A percentile compares a stretch with the other conserved stretches of the same genome.
Conservation (phyloP, 1,140 invertebrate species). For the Orius laevigatus region DNA sequence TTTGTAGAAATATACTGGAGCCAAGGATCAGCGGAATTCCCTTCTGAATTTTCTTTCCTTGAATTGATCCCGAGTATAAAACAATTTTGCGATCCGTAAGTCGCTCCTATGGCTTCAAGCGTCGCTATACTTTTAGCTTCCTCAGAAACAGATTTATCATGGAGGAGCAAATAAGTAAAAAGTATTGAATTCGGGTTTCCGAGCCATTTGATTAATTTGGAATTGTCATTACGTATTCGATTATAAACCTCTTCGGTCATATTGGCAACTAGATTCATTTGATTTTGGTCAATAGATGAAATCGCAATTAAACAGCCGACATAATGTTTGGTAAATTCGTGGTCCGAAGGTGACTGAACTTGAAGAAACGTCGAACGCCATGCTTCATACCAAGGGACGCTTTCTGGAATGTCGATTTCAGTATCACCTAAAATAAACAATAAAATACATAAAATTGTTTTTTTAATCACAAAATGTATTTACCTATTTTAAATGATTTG, state of each 20-base stretch:
- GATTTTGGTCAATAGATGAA: conserved; percentile 63
- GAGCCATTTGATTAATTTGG: conserved; percentile 83
- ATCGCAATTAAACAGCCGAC: conserved; percentile 78
- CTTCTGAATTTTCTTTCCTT: conserved; percentile 35
- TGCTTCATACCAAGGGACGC: conserved; percentile 89
- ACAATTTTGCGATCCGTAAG: conserved; percentile 69
- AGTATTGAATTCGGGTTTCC: conserved; percentile 57
- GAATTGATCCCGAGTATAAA: conserved; percentile 82
- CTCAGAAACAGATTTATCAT: conserved; percentile 50
- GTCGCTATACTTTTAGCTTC: conserved; percentile 53
- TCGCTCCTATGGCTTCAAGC: conserved; percentile 68
- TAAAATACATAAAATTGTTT: background rate
- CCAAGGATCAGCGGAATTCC: conserved; percentile 65
- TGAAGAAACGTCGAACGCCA: conserved; percentile 84
- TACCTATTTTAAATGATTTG: conserved; percentile 32
- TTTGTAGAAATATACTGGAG: conserved; percentile 51
- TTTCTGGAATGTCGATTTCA: conserved; percentile 32
- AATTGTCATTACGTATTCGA: conserved; percentile 51
- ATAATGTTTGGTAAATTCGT: conserved; percentile 89
- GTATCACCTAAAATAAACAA: conserved; percentile 16
- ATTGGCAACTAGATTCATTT: conserved; percentile 56
- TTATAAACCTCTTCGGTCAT: conserved; percentile 64
- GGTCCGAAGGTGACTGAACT: conserved; percentile 78
- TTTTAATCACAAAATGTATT: conserved; percentile 17
- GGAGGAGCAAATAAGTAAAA: conserved; percentile 60